Base-by-base conservation (phyloP, 2,113 vertebrate species). In the Megaleporinus macrocephalus region DNA sequence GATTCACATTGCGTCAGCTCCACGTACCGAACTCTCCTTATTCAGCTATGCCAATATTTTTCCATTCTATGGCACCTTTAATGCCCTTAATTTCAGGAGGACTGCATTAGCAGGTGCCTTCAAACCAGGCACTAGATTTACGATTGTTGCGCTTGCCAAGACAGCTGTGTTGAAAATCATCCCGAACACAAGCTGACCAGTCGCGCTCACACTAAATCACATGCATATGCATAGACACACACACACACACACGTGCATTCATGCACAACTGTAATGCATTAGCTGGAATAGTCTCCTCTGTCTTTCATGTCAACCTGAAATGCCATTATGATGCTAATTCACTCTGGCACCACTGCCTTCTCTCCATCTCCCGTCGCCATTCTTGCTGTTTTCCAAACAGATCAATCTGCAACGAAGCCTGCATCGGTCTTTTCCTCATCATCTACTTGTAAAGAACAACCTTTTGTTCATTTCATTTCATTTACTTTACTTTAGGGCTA, bases 261-360 rank as follows among this genome's bases (percentile, higher is more conserved):
- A 75, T 59, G 22, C 53, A 75, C 53, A 41, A 5, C 27, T 66
- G n/a, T 33, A 20, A 15, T 18, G 55, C 27, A 33, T 66, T 33
- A 16, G 6, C 63, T 33, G 63, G 29, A 66, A 33, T n/a, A 33
- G 63, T 20, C 26, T 61, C 41, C 22, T 61, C 59, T 26, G 22
- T 61, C 61, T 63, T 63, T 27, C 61, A 51, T 29, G 61, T 63
- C 24, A 63, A 29, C 30, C 63, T 66, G 16, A 66, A 66, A 66
- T 33, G 63, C 16, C 30, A 33, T 33, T 66, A 33, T 66, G 27
- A 66, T 66, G 63, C 14, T 66, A 18, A 30, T 66, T 16, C 63
- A 1, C 63, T 36, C 63, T 29, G 62, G 33, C 63, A 4, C 3
- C 22, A n/a, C 55, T n/a, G 55, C 22, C 1, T 66, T 66, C 20